Percentiles rank a stretch among this genome's conserved stretches.
These are phyloP conservation scores for Eupithecia abbreviata DNA, from an alignment of 2,888 invertebrate genomes.

Conservation along the genomic window DNA sequence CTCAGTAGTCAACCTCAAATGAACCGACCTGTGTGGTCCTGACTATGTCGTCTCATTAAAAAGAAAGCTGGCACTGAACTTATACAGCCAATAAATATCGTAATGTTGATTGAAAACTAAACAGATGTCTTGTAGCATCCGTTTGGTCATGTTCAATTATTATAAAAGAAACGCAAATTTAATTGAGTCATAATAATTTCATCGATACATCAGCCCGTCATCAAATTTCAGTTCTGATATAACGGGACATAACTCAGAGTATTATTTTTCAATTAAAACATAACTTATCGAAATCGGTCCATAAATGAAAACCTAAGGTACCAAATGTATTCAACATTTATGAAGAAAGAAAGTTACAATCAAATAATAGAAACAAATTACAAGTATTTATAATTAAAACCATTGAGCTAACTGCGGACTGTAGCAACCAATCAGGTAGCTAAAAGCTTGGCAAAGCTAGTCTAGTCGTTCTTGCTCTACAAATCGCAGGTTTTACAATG, in stretches of 20 bases:
- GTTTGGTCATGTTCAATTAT: constrained; percentile 11
- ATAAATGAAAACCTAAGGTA: too few relatives aligned
- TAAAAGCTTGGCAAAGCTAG: too few relatives aligned
- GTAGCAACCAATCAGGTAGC: too few relatives aligned
- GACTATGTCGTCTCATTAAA: constrained; percentile 30
- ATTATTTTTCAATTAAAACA: background rate
- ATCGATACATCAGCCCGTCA: background rate
- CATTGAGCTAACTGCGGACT: too few relatives aligned
- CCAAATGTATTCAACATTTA: too few relatives aligned
- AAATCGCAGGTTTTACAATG: background rate
- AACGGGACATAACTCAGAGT: background rate
- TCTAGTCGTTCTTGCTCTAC: background rate
- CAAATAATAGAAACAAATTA: too few relatives aligned
- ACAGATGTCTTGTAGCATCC: constrained; percentile 16
- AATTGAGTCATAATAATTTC: constrained; percentile 1
- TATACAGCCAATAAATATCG: constrained; percentile 20
- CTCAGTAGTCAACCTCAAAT: constrained; percentile 16
- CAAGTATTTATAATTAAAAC: too few relatives aligned
- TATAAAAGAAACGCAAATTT: constrained; percentile 2
- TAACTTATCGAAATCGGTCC: background rate
- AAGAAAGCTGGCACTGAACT: constrained; percentile 17
- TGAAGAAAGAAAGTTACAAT: too few relatives aligned
- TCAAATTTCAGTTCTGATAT: background rate
- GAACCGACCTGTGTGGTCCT: constrained; percentile 32
- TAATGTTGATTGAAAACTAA: constrained; percentile 28